A percentile compares a stretch with the other conserved stretches of the same genome.
Conservation (phyloP, 2,797 vertebrate genomes). For the Spinus olivaceus region DNA sequence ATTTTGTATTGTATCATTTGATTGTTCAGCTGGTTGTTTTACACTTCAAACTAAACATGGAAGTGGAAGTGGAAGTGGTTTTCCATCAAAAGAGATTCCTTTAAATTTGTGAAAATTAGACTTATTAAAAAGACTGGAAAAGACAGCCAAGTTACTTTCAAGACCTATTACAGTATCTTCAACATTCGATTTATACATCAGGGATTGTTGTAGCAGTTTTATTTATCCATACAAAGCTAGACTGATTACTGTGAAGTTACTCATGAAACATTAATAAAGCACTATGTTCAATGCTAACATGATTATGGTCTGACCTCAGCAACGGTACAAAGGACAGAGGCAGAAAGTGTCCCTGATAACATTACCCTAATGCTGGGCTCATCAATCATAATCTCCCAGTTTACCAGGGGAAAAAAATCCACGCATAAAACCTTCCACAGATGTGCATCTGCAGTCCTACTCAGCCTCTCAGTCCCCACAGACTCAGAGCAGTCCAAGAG, state of each 20-base stretch:
- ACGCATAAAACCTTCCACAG: slow-evolving; percentile 63
- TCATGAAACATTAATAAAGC: slow-evolving; percentile 88
- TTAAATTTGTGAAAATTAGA: slow-evolving; percentile 44
- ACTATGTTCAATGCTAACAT: slow-evolving; percentile 83
- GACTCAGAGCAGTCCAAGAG: slow-evolving; percentile 36
- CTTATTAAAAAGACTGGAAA: slow-evolving; percentile 12
- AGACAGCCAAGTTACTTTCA: slow-evolving; percentile 3
- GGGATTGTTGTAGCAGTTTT: slow-evolving; percentile 53
- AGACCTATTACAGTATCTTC: slow-evolving; percentile 23
- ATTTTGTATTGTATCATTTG: neutral
- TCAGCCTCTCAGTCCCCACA: slow-evolving; percentile 61
- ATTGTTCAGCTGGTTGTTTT: neutral
- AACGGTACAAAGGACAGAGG: slow-evolving; percentile 81
- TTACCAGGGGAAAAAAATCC: slow-evolving; percentile 52
- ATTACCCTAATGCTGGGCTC: slow-evolving; percentile 85
- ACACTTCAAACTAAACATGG: neutral
- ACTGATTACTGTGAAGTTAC: slow-evolving; percentile 74
- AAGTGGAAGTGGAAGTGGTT: neutral
- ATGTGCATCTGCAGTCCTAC: slow-evolving; percentile 69
- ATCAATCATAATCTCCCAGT: slow-evolving; percentile 86
- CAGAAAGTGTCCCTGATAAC: slow-evolving; percentile 82
- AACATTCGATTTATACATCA: slow-evolving; percentile 22
- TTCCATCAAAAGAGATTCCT: neutral
- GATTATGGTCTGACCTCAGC: slow-evolving; percentile 82
- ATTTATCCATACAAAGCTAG: slow-evolving; percentile 63